Conservation (phyloP, 2,888 invertebrate genomes). For the Cremastinae sp. region DNA sequence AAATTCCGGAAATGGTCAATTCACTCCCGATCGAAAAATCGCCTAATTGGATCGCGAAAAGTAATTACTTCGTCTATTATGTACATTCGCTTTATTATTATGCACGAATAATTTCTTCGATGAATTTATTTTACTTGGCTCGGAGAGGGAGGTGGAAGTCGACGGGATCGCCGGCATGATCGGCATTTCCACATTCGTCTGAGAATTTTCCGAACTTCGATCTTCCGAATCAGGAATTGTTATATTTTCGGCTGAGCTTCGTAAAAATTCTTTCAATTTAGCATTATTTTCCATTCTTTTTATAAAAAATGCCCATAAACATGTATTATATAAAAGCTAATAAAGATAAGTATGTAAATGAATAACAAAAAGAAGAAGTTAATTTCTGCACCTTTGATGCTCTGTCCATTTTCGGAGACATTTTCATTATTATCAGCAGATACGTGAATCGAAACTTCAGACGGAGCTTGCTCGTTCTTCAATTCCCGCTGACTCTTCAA, state of each 20-base stretch:
- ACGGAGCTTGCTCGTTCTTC: constrained; percentile 41
- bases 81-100: not conserved
- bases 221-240: not conserved
- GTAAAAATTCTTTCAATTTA: too few relatives aligned
- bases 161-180: constrained; percentile 21
- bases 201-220: constrained; percentile 2
- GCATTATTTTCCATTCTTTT: not conserved
- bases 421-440: constrained; percentile 20
- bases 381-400: constrained; percentile 3
- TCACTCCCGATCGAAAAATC: constrained; percentile 33
- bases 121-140: constrained; percentile 4
- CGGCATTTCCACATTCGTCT: not conserved
- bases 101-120: not conserved
- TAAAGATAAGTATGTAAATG: too few relatives aligned
- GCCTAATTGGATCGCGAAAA: constrained; percentile 19
- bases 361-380: too few relatives aligned
- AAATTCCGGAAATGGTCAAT: constrained; percentile 46
- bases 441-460: constrained; percentile 8
- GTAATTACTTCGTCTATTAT: not conserved
- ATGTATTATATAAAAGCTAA: too few relatives aligned
- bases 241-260: too few relatives aligned
- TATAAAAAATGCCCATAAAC: too few relatives aligned
- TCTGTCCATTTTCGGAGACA: constrained; percentile 5
- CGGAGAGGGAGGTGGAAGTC: constrained; percentile 31
- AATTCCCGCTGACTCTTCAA: constrained; percentile 57